Evolutionary conservation across 2,113 vertebrate genomes (phyloP), one percentile per base, ranked within the genome.

Genomic region (Xerus inauris): DNA sequence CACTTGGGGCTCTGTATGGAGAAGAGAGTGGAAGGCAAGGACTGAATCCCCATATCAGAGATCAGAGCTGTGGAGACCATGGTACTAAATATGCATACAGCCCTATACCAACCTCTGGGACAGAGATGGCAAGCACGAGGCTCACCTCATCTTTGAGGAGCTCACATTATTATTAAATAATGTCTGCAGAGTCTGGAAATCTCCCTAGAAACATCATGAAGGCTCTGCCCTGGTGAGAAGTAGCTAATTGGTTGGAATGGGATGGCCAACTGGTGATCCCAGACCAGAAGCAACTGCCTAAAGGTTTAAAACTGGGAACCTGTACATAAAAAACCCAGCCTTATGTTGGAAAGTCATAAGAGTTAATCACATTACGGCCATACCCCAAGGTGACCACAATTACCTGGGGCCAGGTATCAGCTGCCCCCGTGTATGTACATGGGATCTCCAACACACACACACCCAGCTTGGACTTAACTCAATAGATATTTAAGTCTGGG

Each of bases 401-500:
- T 85, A 32, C 19, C 11, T 14, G 14, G 42, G n/a, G 3, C 4
- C 54, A 42, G n/a, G 38, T 49, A 26, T 22, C 19, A 45, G 57
- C 42, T 64, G 38, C 2, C 3, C 9, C 19, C 0, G 0, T 51
- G 26, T 19, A 49, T 5, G 0, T 3, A 72, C 51, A 0, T 0
- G 1, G 51, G 3, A 24, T 80, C 62, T 79, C 81, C 35, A 87
- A 13, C 13, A 26, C 42, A 10, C 22, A 40, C 32, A 57, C 4
- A 24, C 3, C 69, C 51, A 38, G 6, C 11, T 54, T 54, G 89
- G 35, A 73, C 57, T 77, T 94, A 8, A 20, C 17, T 80, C 49
- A 17, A 49, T 8, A 1, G 16, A 8, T 13, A 82, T 62, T n/a
- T 71, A 54, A 22, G 51, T 73, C 54, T 47, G 8, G 28, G 26